Percentiles rank a stretch among this genome's conserved stretches.
These are phyloP conservation scores for Junonia oenone DNA, from an alignment of 2,888 invertebrate genomes.

Conservation along the genomic window DNA sequence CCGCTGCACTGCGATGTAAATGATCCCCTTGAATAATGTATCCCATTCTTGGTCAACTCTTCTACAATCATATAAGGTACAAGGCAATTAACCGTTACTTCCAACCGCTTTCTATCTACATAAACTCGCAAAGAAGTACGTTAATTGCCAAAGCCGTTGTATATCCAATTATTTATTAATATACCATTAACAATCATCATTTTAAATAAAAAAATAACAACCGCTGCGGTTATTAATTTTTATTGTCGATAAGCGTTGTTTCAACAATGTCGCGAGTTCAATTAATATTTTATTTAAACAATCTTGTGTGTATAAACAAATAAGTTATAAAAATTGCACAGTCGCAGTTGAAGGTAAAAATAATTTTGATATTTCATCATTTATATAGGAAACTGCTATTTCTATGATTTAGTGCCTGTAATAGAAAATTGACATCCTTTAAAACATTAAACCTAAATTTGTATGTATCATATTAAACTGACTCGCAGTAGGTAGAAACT, in stretches of 20 bases:
- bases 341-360: too few relatives aligned
- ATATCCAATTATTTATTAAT: constrained; percentile 19
- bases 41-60: constrained; percentile 67
- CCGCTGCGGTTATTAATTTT: not conserved
- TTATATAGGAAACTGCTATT: too few relatives aligned
- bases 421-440: too few relatives aligned
- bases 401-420: too few relatives aligned
- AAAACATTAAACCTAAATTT: too few relatives aligned
- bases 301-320: not conserved
- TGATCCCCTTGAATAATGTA: constrained; percentile 77
- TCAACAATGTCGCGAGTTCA: not conserved
- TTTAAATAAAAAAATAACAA: not conserved
- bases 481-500: too few relatives aligned
- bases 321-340: too few relatives aligned
- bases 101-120: constrained; percentile 58
- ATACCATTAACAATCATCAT: constrained; percentile 13
- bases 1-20: constrained; percentile 68
- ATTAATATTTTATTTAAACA: not conserved
- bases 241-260: not conserved
- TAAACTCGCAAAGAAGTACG: constrained; percentile 43
- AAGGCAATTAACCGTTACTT: constrained; percentile 67
- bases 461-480: too few relatives aligned
- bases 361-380: too few relatives aligned
- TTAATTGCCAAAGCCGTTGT: constrained; percentile 32
- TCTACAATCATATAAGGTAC: constrained; percentile 67